These are phyloP conservation scores for Spinus pinus DNA, from an alignment of 2,797 vertebrate genomes.

Conservation along the genomic window DNA sequence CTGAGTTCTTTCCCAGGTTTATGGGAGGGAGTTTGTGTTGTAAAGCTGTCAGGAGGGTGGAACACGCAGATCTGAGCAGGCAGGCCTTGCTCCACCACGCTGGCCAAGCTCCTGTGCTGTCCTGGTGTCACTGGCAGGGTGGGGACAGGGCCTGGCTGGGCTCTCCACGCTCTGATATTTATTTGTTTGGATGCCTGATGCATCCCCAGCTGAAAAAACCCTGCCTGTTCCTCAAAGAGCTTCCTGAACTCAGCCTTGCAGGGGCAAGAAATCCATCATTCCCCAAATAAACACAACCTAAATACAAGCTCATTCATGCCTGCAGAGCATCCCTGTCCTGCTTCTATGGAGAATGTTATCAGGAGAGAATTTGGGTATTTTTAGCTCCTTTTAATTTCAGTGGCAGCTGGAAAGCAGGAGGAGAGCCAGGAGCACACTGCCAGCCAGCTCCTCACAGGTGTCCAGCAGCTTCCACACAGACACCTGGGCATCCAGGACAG, in stretches of 20 bases:
- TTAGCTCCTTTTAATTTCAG: conserved; percentile 34
- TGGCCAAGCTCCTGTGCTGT: neutral
- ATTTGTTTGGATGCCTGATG: neutral
- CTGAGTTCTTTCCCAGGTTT: neutral
- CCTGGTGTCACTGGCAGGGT: neutral
- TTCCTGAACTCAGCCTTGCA: neutral
- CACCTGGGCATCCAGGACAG: no score
- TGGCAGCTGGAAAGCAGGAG: conserved; percentile 26
- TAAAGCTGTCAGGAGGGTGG: neutral
- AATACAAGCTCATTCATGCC: neutral
- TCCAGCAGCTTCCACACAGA: neutral
- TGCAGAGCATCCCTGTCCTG: neutral
- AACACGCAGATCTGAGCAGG: neutral
- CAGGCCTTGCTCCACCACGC: neutral
- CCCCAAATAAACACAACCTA: neutral
- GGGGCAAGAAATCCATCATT: neutral
- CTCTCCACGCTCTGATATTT: neutral
- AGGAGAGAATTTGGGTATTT: conserved; percentile 19
- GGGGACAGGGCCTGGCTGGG: neutral
- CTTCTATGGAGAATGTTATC: neutral
- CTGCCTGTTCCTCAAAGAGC: neutral
- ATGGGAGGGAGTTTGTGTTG: neutral
- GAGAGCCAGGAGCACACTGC: neutral
- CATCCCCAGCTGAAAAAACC: neutral
- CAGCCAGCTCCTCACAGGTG: neutral